Percentiles rank a stretch among this genome's conserved stretches.
These are phyloP conservation scores for Geophilus truncorum DNA, from an alignment of 2,888 invertebrate species.

Conservation along the genomic window DNA sequence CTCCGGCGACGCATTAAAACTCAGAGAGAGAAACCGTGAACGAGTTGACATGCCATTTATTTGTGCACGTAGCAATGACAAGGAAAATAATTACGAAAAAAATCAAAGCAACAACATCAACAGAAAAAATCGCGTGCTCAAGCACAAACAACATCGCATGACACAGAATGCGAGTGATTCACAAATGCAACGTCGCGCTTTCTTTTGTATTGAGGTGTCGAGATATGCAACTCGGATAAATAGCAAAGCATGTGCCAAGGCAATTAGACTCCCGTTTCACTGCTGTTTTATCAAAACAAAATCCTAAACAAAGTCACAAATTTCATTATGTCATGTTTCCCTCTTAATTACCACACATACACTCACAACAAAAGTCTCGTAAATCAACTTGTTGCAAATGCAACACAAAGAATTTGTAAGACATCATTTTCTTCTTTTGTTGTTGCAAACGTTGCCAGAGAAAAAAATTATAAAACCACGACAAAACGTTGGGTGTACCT, in stretches of 20 bases:
- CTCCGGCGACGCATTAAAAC: slow-evolving; percentile 29
- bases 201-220: slow-evolving; percentile 18
- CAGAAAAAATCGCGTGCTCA: background rate
- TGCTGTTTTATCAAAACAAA: slow-evolving; percentile 27
- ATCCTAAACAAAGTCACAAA: slow-evolving; percentile 14
- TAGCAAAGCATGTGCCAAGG: slow-evolving; percentile 20
- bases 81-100: background rate
- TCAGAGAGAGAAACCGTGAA: slow-evolving; percentile 1
- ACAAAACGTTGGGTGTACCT: no score
- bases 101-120: background rate
- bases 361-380: slow-evolving; percentile 1
- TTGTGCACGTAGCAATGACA: background rate
- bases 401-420: background rate
- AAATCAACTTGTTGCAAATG: slow-evolving; percentile 4
- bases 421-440: background rate
- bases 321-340: slow-evolving; percentile 21
- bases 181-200: background rate
- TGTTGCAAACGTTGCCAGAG: no score
- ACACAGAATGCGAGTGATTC: background rate
- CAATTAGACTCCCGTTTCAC: slow-evolving; percentile 21
- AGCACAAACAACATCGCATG: background rate
- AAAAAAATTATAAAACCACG: no score
- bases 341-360: slow-evolving; percentile 3
- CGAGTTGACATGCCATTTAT: slow-evolving; percentile 14
- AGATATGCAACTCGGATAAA: slow-evolving; percentile 23